A percentile compares a stretch with the other conserved stretches of the same genome.
Conservation (phyloP, 2,797 vertebrate genomes). For the Catostomus latipinnis region DNA sequence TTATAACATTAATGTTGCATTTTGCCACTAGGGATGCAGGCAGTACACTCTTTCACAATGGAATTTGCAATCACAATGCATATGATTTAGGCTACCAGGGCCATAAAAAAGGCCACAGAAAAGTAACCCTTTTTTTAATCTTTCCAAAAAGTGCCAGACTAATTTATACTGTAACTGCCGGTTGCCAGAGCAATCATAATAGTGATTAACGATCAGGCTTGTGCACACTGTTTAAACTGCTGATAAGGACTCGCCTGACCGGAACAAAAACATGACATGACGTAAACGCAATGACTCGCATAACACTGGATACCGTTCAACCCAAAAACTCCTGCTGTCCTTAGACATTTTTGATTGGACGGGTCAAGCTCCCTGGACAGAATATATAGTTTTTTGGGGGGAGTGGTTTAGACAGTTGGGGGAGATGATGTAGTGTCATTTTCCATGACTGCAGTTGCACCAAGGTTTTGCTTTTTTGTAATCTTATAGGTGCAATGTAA, state of each 20-base stretch:
- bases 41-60: not conserved
- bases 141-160: not conserved
- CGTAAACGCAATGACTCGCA: not conserved
- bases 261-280: not conserved
- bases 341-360: slow-evolving; percentile 14
- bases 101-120: slow-evolving; percentile 28
- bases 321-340: not conserved
- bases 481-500: slow-evolving; percentile 10
- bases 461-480: not conserved
- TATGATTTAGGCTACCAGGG: not conserved
- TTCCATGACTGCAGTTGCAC: slow-evolving; percentile 4
- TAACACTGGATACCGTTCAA: not conserved
- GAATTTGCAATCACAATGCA: slow-evolving; percentile 1
- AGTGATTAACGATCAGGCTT: slow-evolving; percentile 33
- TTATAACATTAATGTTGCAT: slow-evolving; percentile 8
- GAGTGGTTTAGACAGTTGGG: slow-evolving; percentile 1
- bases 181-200: slow-evolving; percentile 42
- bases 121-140: slow-evolving; percentile 15
- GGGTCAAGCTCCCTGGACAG: slow-evolving; percentile 7
- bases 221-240: slow-evolving; percentile 13
- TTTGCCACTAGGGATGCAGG: not conserved
- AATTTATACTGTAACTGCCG: slow-evolving; percentile 24
- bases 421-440: not conserved
- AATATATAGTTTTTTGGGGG: slow-evolving; percentile 15
- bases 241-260: slow-evolving; percentile 5